A percentile compares a stretch with the other conserved stretches of the same genome.
These are phyloP conservation scores for Dryomyza anilis DNA, from an alignment of 2,888 invertebrate species.

Conservation along the genomic window DNA sequence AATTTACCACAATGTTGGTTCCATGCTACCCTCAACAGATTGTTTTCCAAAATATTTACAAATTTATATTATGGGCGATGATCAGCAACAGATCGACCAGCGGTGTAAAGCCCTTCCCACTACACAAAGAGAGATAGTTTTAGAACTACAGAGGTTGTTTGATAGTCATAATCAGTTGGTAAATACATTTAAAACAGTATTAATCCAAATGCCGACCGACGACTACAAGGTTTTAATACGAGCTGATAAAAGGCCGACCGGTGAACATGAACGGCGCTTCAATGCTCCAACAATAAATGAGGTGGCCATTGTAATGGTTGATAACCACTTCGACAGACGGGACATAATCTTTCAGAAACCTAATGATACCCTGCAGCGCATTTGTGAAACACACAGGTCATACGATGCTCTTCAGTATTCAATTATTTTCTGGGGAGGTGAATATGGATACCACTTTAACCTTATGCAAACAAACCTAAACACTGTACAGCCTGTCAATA, in stretches of 20 bases:
- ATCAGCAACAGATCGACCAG: not conserved
- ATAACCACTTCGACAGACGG: not conserved
- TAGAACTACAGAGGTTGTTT: conserved; percentile 7
- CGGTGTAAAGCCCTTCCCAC: not conserved
- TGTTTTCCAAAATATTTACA: conserved; percentile 22
- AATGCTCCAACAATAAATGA: conserved; percentile 14
- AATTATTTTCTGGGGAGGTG: not conserved
- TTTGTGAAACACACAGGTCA: not conserved
- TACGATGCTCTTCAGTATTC: not conserved
- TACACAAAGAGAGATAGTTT: conserved; percentile 13
- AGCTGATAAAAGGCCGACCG: conserved; percentile 11
- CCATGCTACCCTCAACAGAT: not conserved
- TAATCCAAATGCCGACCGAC: conserved; percentile 19
- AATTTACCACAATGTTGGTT: not conserved
- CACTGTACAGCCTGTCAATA: no score
- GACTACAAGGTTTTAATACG: not conserved
- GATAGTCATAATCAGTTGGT: not conserved
- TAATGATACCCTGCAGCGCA: not conserved
- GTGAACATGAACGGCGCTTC: conserved; percentile 21
- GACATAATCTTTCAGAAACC: no score
- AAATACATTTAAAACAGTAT: not conserved
- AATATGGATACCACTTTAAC: not conserved
- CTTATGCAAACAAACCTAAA: not conserved
- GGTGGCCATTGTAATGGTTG: conserved; percentile 4
- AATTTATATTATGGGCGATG: conserved; percentile 27